Base-by-base conservation (phyloP, 2,888 invertebrate genomes). In the Himalopsyche tibetana region DNA sequence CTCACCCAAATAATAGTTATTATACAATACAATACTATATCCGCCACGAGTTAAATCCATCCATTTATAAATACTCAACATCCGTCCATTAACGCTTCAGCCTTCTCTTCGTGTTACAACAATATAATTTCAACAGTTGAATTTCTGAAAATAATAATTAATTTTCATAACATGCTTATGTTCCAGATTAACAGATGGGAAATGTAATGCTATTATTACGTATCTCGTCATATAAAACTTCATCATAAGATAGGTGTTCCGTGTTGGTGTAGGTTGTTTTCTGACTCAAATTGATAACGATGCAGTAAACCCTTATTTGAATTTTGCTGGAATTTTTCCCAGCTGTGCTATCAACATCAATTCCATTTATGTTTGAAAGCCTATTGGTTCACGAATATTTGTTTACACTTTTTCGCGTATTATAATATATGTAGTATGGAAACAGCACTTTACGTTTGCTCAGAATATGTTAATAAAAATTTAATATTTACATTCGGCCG, bases 241-340 rank as follows among this genome's bases (percentile, higher is more conserved):
- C 63, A 56, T n/a, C 17, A 63, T 8, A 63, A 19, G 63, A 28
- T 63, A 63, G 9, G 19, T 63, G n/a, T 19, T 63, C 8, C 28
- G 63, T 19, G n/a, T 19, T 19, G 63, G 19, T 9, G 63, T 19
- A 63, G 19, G 63, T 9, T 8, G 63, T 28, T 63, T 17, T 63
- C 28, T 19, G 63, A 63, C 28, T 63, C 63, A 63, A 63, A 63
- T 63, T 63, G 63, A 63, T 63, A 63, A 63, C 63, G 63, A 63
- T 63, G 63, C 63, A 63, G 63, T 63, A 63, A 63, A 63, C 63
- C 63, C 63, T 63, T 63, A 63, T 63, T 63, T 63, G 63, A 63
- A 63, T 63, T 63, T 63, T 63, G 63, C 28, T 63, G 11, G 63
- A 63, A 63, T 63, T 63, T 63, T 63, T 19, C 63, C 63, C 63